Evolutionary conservation across 2,888 invertebrate species (phyloP), one percentile per base, ranked within the genome.

Genomic region (Rhimphoctona megacephalus): DNA sequence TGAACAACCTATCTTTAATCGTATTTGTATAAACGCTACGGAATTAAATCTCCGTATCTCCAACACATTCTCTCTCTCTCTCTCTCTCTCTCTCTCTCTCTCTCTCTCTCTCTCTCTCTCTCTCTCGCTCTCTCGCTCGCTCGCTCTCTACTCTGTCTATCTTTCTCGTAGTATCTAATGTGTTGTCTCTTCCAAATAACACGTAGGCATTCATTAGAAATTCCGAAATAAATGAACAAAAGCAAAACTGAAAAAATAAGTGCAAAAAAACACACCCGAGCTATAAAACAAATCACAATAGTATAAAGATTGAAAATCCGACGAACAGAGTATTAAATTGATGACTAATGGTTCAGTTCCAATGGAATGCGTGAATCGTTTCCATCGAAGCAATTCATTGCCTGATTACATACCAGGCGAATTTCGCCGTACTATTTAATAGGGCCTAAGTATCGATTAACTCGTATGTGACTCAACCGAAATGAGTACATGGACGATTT

Each of bases 1-100:
- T 89, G 88, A 89, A 89, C 87, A 81, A 79, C 87, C 86, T 87
- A 84, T 87, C 89, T 89, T 89, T 90, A 89, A 91, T 91, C 87
- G 90, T 90, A 84, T 90, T 90, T 90, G 89, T 90, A 81, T 89
- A 87, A 86, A 87, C 81, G 72, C 86, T 88, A 78, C 81, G 84
- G 86, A 84, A 83, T 79, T 84, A 79, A 89, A 87, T 89, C 89
- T 89, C 89, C 85, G 87, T 43, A 90, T 88, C 87, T 74, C 61
- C 74, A 88, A 87, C 89, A 89, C 88, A 89, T 89, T 90, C 88
- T 89, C 88, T 85, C 85, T 81, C 78, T 84, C 80, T 76, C 78
- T 86, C 81, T 67, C 80, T 80, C 89, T 89, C 87, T 90, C 86
- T 54, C 66, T 54, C 33, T n/a, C 36, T 43, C 49, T 66, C 78